These are phyloP conservation scores for Ephestia elutella DNA, from an alignment of 1,140 invertebrate genomes.

Conservation along the genomic window DNA sequence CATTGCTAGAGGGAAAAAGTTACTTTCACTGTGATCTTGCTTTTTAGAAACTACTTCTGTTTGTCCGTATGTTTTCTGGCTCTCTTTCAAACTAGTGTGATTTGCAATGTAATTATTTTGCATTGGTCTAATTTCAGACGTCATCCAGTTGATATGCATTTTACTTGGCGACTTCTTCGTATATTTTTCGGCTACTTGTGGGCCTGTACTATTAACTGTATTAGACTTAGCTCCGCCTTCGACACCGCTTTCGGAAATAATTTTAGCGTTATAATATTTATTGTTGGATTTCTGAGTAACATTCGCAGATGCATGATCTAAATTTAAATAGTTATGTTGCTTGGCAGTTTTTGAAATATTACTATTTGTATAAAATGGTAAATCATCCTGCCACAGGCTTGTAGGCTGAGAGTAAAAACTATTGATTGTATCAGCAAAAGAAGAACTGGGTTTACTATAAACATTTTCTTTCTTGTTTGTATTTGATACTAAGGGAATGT, in stretches of 20 bases:
- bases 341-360: constrained; percentile 49
- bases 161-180: constrained; percentile 65
- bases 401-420: constrained; percentile 61
- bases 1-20: constrained; percentile 64
- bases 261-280: constrained; percentile 50
- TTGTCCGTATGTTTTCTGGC: constrained; percentile 47
- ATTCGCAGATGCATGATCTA: constrained; percentile 40
- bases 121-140: constrained; percentile 58
- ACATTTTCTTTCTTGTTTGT: constrained; percentile 49
- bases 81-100: constrained; percentile 45
- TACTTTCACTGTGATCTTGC: constrained; percentile 44
- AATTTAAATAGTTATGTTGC: constrained; percentile 48
- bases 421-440: constrained; percentile 52
- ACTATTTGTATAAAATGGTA: constrained; percentile 51
- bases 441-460: constrained; percentile 40
- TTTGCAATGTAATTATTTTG: constrained; percentile 48
- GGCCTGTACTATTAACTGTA: constrained; percentile 20
- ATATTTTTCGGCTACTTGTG: constrained; percentile 49
- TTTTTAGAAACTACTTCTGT: constrained; percentile 44
- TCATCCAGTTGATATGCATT: constrained; percentile 72
- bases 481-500: constrained; percentile 56
- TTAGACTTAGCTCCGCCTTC: constrained; percentile 29
- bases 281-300: constrained; percentile 31
- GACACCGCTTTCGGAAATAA: constrained; percentile 22
- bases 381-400: constrained; percentile 63